Evolutionary conservation across 2,888 invertebrate species (phyloP), one percentile per base, ranked within the genome.

Genomic region (Punctoribates punctum): DNA sequence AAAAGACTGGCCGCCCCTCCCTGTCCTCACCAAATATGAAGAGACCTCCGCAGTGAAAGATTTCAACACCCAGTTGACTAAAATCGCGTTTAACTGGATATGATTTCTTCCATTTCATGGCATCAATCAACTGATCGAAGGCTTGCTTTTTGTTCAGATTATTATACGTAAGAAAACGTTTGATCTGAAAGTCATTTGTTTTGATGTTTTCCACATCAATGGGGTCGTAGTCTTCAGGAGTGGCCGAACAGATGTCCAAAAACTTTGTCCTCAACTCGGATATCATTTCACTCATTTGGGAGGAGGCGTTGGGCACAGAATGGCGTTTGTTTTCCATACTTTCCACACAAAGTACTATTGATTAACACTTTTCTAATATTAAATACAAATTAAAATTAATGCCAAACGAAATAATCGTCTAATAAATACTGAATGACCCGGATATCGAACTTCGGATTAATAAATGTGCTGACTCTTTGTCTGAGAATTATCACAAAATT

Each of bases 71-170:
- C 8, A 20, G 25, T 6, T 23, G 23, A 60, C 60, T 60, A 15
- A 23, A 60, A 23, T 60, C 27, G 8, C 23, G 27, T 60, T 25
- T 11, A 15, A 75, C 65, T n/a, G 46, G 46, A 46, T 38, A 75
- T n/a, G 75, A 65, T 15, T 65, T 60, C 11, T 65, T 38, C 75
- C 75, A 75, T 27, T 38, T 75, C 65, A 65, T 65, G 5, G 75
- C 25, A 3, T 65, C 51, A 17, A 23, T 42, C 23, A 75, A 46
- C n/a, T 54, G 62, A 13, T 38, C 20, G n/a, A 67, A 62, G 15
- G 54, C 65, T 27, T 34, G 23, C 5, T 62, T 34, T 11, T 23
- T 9, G 38, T 75, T 46, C 38, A 20, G 34, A 9, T 42, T n/a
- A 3, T 67, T 62, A 65, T 65, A 17, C 15, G 46, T 23, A 1